These are phyloP conservation scores for Bagarius yarrelli DNA, from an alignment of 2,113 vertebrate species.

Conservation along the genomic window DNA sequence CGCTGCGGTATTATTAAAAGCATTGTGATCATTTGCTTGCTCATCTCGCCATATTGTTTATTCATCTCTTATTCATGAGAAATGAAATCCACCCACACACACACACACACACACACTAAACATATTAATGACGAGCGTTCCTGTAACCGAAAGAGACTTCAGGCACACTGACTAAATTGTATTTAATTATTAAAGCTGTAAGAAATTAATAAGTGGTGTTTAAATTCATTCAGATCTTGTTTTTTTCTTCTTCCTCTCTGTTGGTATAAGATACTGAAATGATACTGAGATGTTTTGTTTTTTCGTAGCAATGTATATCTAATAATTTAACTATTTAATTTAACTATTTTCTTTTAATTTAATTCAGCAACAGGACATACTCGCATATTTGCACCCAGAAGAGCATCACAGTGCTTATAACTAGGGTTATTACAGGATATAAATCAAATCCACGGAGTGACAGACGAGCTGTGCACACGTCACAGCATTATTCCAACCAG, in stretches of 20 bases:
- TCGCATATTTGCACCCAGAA: no score
- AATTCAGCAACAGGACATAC: no score
- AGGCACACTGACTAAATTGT: neutral
- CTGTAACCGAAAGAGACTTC: neutral
- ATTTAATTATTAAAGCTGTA: neutral
- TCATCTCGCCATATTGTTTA: slow-evolving; percentile 5
- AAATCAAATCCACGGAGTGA: no score
- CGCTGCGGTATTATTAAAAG: neutral
- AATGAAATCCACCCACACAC: neutral
- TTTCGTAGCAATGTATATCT: no score
- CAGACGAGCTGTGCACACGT: no score
- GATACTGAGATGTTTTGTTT: no score
- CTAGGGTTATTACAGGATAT: no score
- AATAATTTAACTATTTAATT: no score
- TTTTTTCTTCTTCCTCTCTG: neutral
- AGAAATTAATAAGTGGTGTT: neutral
- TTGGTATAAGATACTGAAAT: no score
- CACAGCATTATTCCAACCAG: no score
- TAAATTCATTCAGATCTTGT: neutral
- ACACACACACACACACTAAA: neutral
- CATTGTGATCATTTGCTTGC: neutral
- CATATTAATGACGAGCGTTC: neutral
- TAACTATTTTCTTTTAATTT: no score
- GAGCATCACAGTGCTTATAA: no score
- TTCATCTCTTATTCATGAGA: slow-evolving; percentile 27